Base-by-base conservation (phyloP, 2,797 vertebrate genomes). In the Chelmon rostratus region DNA sequence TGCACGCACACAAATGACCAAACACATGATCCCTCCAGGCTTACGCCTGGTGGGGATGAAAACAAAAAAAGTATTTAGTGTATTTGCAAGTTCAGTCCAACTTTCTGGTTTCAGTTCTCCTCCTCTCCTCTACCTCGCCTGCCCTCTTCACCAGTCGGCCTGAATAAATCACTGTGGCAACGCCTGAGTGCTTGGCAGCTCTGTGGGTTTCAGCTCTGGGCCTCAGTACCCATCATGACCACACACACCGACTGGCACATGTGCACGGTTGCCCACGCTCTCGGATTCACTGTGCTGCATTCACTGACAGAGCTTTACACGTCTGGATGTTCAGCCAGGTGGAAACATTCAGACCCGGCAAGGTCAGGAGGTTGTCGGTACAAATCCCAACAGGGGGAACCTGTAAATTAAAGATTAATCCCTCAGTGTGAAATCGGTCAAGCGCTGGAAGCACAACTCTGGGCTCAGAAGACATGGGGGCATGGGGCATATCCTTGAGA, bases 351-450 rank as follows among this genome's bases (percentile, higher is more conserved):
- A 63, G 58, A 66, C 63, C 1, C 5, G 64, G 28, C 70, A 65
- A 67, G 76, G 78, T 82, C 76, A 64, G 52, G 52, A 52, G 71
- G 68, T 74, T 62, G 50, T 37, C 2, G n/a, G 72, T 69, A 25
- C 68, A 76, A 78, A 58, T 86, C 76, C 63, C 12, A 0, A 19
- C 1, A 10, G 46, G 54, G 11, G n/a, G 1, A 54, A 69, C 57
- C 62, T 83, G 38, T 64, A 50, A 85, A 81, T 83, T 2, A 80
- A 76, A 85, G 66, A 83, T 78, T 21, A 83, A 58, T 81, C 58
- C 53, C 38, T 38, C 28, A 40, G 71, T 49, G 31, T 70, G 47
- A 73, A 73, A 74, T 79, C 6, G 7, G 35, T 53, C 57, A 68
- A 68, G 25, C 2, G 8, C 46, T 67, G 42, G 38, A 53, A 74